Conservation (phyloP, 1,140 invertebrate genomes). For the Panagrolaimus sp. region DNA sequence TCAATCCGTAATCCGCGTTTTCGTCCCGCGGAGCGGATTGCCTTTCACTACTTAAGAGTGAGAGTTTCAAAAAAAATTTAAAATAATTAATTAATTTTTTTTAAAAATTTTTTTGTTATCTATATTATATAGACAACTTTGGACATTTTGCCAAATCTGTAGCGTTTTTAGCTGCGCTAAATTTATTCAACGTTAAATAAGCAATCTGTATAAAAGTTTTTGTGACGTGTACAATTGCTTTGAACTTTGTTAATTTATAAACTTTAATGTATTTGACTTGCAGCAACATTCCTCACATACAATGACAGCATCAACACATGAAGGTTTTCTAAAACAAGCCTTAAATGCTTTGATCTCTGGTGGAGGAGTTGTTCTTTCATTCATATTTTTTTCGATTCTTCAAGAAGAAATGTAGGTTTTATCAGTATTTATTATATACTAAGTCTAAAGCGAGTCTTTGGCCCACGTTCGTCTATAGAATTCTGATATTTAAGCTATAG, state of each 20-base stretch:
- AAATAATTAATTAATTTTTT: too few species aligned
- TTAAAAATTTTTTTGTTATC: too few species aligned
- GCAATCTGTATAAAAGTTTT: neutral
- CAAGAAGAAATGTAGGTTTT: constrained; percentile 50
- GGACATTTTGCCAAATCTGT: constrained; percentile 8
- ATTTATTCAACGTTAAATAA: too few species aligned
- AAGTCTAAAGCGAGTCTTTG: too few species aligned
- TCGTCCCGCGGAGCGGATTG: too few species aligned
- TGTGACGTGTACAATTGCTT: neutral
- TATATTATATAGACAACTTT: neutral
- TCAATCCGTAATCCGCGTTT: too few species aligned
- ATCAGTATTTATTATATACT: constrained; percentile 13
- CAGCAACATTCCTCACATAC: neutral
- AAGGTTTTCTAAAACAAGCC: constrained; percentile 10
- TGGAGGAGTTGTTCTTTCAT: constrained; percentile 47
- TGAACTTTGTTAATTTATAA: too few species aligned
- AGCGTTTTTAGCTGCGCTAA: neutral
- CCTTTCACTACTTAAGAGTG: too few species aligned
- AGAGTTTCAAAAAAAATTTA: too few species aligned
- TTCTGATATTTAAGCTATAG: too few species aligned
- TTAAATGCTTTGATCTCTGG: constrained; percentile 33
- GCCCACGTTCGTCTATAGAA: too few species aligned
- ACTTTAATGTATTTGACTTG: too few species aligned
- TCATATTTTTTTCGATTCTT: constrained; percentile 32
- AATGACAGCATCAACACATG: neutral